Percentiles rank a stretch among this genome's conserved stretches.
phyloP scores from a whole-genome alignment of 2,888 invertebrate species.

The Eumacrocentrus americanus region DNA sequence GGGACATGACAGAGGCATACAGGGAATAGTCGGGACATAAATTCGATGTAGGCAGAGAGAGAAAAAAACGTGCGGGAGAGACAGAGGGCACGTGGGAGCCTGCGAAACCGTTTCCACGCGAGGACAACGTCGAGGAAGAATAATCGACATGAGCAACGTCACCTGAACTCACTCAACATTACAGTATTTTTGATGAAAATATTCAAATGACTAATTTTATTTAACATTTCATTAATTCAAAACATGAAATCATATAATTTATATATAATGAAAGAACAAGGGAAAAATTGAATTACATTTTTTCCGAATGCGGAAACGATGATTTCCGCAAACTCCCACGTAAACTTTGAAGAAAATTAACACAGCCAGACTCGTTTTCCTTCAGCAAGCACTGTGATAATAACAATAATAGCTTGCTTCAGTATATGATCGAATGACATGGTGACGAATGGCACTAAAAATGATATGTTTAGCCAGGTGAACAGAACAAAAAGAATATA shows the following conservation, averaged over 20 bases:
- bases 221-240: background rate
- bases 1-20: conserved; percentile 11
- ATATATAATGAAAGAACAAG: background rate
- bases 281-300: too few relatives aligned
- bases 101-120: conserved; percentile 12
- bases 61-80: conserved; percentile 25
- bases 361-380: conserved; percentile 48
- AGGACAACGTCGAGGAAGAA: conserved; percentile 10
- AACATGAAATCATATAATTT: background rate
- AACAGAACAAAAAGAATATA: conserved; percentile 6
- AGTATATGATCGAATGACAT: conserved; percentile 20
- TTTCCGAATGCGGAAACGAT: too few relatives aligned
- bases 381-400: conserved; percentile 54
- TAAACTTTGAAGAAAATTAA: conserved; percentile 31
- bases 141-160: conserved; percentile 12
- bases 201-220: too few relatives aligned
- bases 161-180: conserved; percentile 13
- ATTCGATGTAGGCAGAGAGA: background rate
- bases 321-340: conserved; percentile 10
- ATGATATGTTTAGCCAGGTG: too few relatives aligned
- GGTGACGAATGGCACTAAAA: too few relatives aligned
- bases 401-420: conserved; percentile 34
- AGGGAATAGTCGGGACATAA: conserved; percentile 28
- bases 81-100: conserved; percentile 22
- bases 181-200: conserved; percentile 10